phyloP scores from a whole-genome alignment of 2,797 vertebrate genomes.

The Pygocentrus nattereri region DNA sequence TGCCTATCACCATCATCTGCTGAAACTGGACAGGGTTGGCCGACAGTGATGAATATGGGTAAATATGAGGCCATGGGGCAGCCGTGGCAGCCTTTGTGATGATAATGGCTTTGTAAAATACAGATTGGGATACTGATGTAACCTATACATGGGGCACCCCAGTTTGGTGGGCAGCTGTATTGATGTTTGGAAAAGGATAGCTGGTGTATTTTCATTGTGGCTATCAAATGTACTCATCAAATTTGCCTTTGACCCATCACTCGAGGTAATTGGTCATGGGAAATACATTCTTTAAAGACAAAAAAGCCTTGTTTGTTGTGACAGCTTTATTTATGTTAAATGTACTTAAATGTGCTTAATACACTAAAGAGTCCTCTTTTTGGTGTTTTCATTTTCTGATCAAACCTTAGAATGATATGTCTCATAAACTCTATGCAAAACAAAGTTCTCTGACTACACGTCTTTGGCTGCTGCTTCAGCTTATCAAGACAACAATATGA shows the following conservation, averaged over 20 bases:
- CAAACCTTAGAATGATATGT: neutral
- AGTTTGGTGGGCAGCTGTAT: slow-evolving; percentile 72
- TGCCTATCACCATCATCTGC: slow-evolving; percentile 77
- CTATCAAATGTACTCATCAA: slow-evolving; percentile 58
- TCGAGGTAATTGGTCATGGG: slow-evolving; percentile 31
- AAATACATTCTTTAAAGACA: neutral
- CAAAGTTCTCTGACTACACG: slow-evolving; percentile 7
- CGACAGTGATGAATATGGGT: slow-evolving; percentile 83
- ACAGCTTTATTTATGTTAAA: neutral
- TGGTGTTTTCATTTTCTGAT: neutral
- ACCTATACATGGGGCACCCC: slow-evolving; percentile 50
- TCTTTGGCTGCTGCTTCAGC: slow-evolving; percentile 37
- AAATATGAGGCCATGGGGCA: slow-evolving; percentile 76
- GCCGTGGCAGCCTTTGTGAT: slow-evolving; percentile 80
- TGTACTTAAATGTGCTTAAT: slow-evolving; percentile 10
- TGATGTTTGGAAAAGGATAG: slow-evolving; percentile 63
- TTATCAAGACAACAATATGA: slow-evolving; percentile 63
- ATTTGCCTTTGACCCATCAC: slow-evolving; percentile 45
- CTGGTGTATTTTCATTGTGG: slow-evolving; percentile 58
- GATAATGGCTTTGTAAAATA: slow-evolving; percentile 79
- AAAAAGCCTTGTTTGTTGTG: neutral
- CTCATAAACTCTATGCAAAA: neutral
- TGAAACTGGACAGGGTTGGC: slow-evolving; percentile 74
- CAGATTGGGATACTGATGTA: slow-evolving; percentile 77
- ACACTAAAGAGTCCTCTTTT: neutral